Evolutionary conservation across 2,797 vertebrate species (phyloP).

Genomic region (Macroramphosus scolopax): DNA sequence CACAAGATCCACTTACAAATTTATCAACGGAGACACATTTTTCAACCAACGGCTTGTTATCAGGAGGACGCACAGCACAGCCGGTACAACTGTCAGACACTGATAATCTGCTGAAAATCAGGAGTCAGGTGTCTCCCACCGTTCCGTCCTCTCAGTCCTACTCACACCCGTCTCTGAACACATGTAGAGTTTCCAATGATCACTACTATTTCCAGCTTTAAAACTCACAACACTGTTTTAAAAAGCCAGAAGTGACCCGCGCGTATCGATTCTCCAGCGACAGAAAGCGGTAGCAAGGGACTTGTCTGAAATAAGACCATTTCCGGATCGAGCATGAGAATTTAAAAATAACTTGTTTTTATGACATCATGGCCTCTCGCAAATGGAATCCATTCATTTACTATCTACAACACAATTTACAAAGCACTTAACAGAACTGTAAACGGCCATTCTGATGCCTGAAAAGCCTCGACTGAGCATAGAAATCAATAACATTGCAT

Average conservation of each 20-base stretch:
- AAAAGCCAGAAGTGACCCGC: too few relatives aligned
- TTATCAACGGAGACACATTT: constrained; percentile 1
- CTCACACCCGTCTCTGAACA: not conserved
- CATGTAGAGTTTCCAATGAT: too few relatives aligned
- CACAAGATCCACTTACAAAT: not conserved
- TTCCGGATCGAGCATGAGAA: constrained; percentile 46
- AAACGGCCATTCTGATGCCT: constrained; percentile 68
- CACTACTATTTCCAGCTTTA: constrained; percentile 2
- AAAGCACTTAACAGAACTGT: constrained; percentile 76
- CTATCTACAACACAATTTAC: constrained; percentile 69
- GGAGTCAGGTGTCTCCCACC: constrained; percentile 24
- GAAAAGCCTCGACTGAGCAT: constrained; percentile 60
- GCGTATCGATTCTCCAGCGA: constrained; percentile 21
- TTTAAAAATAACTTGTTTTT: constrained; percentile 75
- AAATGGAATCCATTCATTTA: constrained; percentile 73
- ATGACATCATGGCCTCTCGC: constrained; percentile 54
- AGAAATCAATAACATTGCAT: constrained; percentile 69
- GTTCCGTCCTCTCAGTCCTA: constrained; percentile 5
- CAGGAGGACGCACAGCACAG: constrained; percentile 44
- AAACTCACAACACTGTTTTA: constrained; percentile 9
- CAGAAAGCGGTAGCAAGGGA: constrained; percentile 27
- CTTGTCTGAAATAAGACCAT: constrained; percentile 43
- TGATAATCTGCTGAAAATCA: constrained; percentile 60
- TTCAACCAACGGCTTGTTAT: constrained; percentile 42
- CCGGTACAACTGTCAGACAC: constrained; percentile 46